Evolutionary conservation across 2,888 invertebrate species (phyloP).

Genomic region (Papilio demoleus): DNA sequence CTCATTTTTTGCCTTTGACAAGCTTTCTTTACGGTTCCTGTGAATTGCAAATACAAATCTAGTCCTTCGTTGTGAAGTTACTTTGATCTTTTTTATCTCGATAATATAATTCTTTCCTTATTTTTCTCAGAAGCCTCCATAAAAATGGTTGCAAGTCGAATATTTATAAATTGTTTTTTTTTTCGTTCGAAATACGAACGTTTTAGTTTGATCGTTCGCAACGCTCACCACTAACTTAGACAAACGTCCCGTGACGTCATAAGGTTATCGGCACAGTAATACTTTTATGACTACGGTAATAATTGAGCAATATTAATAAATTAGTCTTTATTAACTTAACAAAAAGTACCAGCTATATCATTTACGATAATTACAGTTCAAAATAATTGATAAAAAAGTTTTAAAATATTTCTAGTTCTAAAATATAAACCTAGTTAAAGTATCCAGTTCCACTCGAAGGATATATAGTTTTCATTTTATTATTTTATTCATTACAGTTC

Average conservation of each 20-base stretch:
- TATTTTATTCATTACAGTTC: conserved; percentile 18
- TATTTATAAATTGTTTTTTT: neutral
- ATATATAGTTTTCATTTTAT: conserved; percentile 24
- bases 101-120: conserved; percentile 7
- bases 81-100: conserved; percentile 16
- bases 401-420: neutral
- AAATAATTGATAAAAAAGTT: neutral
- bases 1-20: conserved; percentile 31
- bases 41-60: conserved; percentile 34
- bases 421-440: conserved; percentile 5
- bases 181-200: neutral
- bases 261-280: no score
- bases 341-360: no score
- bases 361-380: no score
- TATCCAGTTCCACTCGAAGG: neutral
- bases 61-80: neutral
- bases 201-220: no score
- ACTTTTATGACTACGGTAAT: no score
- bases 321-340: no score
- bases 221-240: no score
- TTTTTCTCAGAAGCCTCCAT: neutral
- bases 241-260: no score
- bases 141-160: neutral
- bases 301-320: no score
- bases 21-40: conserved; percentile 25